Percentiles rank a stretch among this genome's conserved stretches.
Evolutionary conservation across 2,888 invertebrate genomes (phyloP).

Genomic region (Tolmerus cingulatus): DNA sequence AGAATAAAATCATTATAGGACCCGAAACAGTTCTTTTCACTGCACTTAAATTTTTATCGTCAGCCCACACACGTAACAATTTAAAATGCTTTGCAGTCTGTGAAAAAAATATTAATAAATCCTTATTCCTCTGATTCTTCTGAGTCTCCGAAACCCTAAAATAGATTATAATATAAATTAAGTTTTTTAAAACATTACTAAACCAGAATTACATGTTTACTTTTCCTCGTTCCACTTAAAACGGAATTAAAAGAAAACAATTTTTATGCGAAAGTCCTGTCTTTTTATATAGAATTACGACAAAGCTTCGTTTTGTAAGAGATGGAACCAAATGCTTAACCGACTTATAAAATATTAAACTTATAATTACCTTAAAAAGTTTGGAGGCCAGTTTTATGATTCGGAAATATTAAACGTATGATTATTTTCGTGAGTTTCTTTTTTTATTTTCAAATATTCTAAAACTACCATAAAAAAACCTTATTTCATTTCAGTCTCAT

Average conservation of each 20-base stretch:
- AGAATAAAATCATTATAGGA: neutral
- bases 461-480: too few species aligned
- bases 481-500: too few species aligned
- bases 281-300: neutral
- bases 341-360: neutral
- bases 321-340: neutral
- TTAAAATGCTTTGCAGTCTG: neutral
- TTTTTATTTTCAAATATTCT: too few species aligned
- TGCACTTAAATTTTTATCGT: neutral
- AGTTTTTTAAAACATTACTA: neutral
- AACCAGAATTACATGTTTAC: neutral
- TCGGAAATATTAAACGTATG: neutral
- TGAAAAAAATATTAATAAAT: neutral
- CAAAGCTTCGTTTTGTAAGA: neutral
- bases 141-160: neutral
- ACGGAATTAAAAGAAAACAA: too few species aligned
- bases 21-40: neutral
- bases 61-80: neutral
- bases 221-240: neutral
- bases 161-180: neutral
- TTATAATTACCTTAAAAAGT: neutral
- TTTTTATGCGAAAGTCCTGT: neutral
- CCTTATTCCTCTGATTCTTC: neutral
- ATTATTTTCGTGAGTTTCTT: neutral
- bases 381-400: neutral